Evolutionary conservation across 2,113 vertebrate species (phyloP).

Genomic region (Leucopsar rothschildi): DNA sequence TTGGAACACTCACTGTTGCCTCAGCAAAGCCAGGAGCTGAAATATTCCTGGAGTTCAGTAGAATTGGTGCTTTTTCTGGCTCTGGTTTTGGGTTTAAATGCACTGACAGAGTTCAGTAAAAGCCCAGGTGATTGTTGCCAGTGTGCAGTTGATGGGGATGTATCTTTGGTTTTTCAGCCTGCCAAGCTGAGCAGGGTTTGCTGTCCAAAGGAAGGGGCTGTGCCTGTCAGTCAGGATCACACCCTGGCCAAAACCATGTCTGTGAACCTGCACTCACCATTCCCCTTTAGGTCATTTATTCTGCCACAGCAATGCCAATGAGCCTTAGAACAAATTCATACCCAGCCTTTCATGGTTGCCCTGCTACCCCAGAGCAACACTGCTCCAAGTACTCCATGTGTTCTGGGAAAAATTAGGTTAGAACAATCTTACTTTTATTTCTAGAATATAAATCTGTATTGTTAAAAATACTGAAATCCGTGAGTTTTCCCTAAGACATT

Average conservation of each 20-base stretch:
- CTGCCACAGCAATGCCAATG: neutral
- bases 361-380: neutral
- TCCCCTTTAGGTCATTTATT: neutral
- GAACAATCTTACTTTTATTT: neutral
- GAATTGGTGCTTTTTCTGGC: neutral
- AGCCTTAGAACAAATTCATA: neutral
- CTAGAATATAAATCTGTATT: neutral
- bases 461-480: neutral
- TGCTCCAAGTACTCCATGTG: neutral
- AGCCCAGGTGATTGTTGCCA: neutral
- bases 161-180: neutral
- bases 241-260: neutral
- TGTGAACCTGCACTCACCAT: neutral
- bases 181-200: neutral
- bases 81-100: neutral
- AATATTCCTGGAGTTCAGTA: neutral
- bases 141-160: neutral
- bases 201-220: neutral
- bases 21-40: neutral
- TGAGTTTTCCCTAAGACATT: neutral
- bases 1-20: neutral
- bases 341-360: neutral
- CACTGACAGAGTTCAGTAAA: neutral
- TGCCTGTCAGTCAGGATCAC: neutral
- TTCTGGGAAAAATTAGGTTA: neutral